phyloP scores from a whole-genome alignment of 2,113 vertebrate species.

The Mormyrus iriodes region DNA sequence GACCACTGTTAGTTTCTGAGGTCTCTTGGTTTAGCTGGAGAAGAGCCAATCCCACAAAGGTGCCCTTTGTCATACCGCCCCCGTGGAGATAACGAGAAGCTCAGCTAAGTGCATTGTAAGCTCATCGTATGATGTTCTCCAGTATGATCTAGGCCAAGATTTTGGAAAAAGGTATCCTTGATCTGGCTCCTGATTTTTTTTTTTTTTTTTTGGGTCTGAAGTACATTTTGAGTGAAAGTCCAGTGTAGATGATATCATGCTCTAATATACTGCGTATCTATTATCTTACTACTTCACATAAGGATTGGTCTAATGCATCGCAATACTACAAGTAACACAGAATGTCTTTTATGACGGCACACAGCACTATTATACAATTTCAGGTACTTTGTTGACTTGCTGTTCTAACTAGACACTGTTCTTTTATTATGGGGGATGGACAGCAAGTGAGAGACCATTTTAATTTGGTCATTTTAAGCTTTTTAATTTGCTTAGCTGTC shows the following conservation, averaged over 20 bases:
- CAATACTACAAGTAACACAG: background rate
- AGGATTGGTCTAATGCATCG: background rate
- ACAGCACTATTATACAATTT: background rate
- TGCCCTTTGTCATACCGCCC: background rate
- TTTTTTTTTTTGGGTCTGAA: background rate
- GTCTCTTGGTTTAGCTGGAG: background rate
- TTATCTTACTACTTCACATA: background rate
- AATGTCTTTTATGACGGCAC: no score
- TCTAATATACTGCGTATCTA: background rate
- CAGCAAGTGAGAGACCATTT: background rate
- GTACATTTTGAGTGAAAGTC: background rate
- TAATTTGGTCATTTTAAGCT: constrained; percentile 5
- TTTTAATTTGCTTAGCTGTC: constrained; percentile 5
- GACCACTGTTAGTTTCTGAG: background rate
- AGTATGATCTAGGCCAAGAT: background rate
- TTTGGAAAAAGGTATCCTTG: background rate
- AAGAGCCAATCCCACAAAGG: background rate
- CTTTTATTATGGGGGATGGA: background rate
- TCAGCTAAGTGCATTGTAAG: background rate
- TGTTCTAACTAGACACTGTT: background rate
- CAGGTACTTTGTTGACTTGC: background rate
- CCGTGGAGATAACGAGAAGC: background rate
- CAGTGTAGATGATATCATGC: background rate
- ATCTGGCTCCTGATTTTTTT: background rate
- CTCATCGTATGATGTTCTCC: background rate